phyloP scores from a whole-genome alignment of 1,140 invertebrate genomes.

The Caerostris extrusa region DNA sequence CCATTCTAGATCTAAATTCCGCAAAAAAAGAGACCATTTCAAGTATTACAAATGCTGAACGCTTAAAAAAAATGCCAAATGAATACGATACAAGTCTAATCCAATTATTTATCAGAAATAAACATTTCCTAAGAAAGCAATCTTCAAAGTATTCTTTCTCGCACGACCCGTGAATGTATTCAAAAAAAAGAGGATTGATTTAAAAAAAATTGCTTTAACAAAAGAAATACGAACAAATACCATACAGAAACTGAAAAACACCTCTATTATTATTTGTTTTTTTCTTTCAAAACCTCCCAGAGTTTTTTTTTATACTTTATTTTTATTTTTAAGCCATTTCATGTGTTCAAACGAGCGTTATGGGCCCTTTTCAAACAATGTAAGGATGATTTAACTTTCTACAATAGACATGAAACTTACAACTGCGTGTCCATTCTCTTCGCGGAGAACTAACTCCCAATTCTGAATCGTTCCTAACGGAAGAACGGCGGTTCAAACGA shows the following conservation, averaged over 20 bases:
- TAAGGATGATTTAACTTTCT: slow-evolving; percentile 72
- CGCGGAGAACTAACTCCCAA: neutral
- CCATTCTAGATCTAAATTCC: too few species aligned
- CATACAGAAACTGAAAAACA: neutral
- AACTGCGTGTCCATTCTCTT: slow-evolving; percentile 3
- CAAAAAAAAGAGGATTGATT: too few species aligned
- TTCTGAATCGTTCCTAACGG: slow-evolving; percentile 49
- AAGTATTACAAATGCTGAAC: too few species aligned
- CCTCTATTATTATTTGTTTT: neutral
- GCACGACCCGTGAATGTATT: too few species aligned
- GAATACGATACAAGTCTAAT: too few species aligned
- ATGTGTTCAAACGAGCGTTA: slow-evolving; percentile 68
- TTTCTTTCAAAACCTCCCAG: neutral
- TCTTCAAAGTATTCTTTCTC: too few species aligned
- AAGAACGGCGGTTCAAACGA: slow-evolving; percentile 29
- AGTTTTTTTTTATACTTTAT: slow-evolving; percentile 17
- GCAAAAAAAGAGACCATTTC: too few species aligned
- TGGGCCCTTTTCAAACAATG: slow-evolving; percentile 60
- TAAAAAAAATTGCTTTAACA: neutral
- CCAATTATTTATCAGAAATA: too few species aligned
- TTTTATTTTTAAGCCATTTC: slow-evolving; percentile 58
- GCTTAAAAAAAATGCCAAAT: too few species aligned
- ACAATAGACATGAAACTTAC: slow-evolving; percentile 50
- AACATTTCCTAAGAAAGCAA: too few species aligned
- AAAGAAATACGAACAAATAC: neutral